These are phyloP conservation scores for Scatophagus argus DNA, from an alignment of 2,113 vertebrate genomes.

Conservation along the genomic window DNA sequence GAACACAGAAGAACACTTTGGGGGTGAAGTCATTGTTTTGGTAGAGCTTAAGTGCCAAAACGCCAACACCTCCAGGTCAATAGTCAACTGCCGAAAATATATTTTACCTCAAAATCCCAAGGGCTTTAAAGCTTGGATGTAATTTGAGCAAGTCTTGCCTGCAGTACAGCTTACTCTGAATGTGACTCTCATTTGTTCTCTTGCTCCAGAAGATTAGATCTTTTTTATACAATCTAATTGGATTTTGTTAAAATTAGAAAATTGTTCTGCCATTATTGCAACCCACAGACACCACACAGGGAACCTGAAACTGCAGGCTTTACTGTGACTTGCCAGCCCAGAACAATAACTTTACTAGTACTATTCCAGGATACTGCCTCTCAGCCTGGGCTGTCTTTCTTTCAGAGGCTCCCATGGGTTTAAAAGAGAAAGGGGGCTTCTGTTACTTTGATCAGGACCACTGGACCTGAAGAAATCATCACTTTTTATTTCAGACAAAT, in stretches of 20 bases:
- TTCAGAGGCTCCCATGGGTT: constrained; percentile 14
- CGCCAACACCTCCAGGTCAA: constrained; percentile 68
- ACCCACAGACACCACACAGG: constrained; percentile 8
- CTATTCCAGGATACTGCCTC: constrained; percentile 29
- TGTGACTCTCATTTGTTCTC: constrained; percentile 20
- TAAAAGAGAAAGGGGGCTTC: constrained; percentile 39
- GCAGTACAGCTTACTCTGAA: constrained; percentile 13
- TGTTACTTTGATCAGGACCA: constrained; percentile 62
- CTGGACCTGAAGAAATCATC: constrained; percentile 59
- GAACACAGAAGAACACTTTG: constrained; percentile 33
- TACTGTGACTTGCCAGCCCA: constrained; percentile 20
- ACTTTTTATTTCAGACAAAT: constrained; percentile 50
- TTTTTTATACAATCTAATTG: constrained; percentile 9
- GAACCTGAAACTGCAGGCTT: constrained; percentile 34
- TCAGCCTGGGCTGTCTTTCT: constrained; percentile 20
- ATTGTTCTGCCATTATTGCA: constrained; percentile 59
- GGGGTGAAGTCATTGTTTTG: constrained; percentile 69
- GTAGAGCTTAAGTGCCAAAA: constrained; percentile 54
- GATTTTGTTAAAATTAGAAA: constrained; percentile 61
- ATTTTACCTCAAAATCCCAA: constrained; percentile 25
- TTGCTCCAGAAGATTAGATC: constrained; percentile 15
- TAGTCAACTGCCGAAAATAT: constrained; percentile 29
- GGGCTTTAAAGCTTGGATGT: constrained; percentile 30
- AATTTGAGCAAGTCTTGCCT: constrained; percentile 30
- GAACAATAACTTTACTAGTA: constrained; percentile 52